phyloP scores from a whole-genome alignment of 2,888 invertebrate species.

The Coenonympha glycerion region DNA sequence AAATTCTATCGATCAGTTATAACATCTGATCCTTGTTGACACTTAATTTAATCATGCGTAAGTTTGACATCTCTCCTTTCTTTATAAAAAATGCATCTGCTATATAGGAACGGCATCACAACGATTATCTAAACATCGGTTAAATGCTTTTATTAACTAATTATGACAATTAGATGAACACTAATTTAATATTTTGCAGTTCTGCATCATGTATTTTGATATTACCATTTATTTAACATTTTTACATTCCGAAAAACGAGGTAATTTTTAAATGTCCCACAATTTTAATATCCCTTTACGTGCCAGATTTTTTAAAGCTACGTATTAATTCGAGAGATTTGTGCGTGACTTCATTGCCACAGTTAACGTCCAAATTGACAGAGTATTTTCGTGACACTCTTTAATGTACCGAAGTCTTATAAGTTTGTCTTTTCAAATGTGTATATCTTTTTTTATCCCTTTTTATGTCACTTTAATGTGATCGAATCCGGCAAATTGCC shows the following conservation, averaged over 20 bases:
- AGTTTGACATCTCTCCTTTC: too few relatives aligned
- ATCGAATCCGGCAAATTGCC: slow-evolving; percentile 10
- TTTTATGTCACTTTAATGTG: slow-evolving; percentile 3
- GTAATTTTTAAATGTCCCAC: neutral
- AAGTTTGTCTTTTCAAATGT: slow-evolving; percentile 7
- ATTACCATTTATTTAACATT: neutral
- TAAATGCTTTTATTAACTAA: too few relatives aligned
- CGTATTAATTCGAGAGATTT: neutral
- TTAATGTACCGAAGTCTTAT: neutral
- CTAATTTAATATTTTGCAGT: too few relatives aligned
- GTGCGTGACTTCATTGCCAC: neutral
- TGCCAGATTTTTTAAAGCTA: slow-evolving; percentile 1
- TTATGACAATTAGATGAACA: too few relatives aligned
- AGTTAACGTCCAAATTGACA: slow-evolving; percentile 7
- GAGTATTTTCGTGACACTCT: slow-evolving; percentile 3
- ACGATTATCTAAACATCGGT: too few relatives aligned
- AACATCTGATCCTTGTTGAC: too few relatives aligned
- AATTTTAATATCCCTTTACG: neutral
- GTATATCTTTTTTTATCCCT: slow-evolving; percentile 1
- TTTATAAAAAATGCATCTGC: too few relatives aligned
- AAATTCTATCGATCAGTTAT: too few relatives aligned
- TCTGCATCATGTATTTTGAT: neutral
- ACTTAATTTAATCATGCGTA: too few relatives aligned
- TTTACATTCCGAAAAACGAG: neutral
- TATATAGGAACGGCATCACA: too few relatives aligned